Evolutionary conservation across 2,888 invertebrate species (phyloP).

Genomic region (Hirtodrosophila confusa): DNA sequence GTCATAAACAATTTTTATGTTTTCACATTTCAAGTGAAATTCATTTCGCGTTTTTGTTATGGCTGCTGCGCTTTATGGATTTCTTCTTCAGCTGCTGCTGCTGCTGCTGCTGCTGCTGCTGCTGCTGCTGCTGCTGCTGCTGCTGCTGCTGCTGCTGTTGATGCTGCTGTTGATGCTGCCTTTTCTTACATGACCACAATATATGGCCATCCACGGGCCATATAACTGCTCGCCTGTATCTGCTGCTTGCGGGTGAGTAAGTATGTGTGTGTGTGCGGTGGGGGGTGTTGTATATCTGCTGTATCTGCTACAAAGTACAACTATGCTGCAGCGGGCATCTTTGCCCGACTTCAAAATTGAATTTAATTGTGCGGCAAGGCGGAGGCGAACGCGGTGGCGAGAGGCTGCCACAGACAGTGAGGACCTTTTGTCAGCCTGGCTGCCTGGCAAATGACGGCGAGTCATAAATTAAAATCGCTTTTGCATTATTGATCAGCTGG

Average conservation of each 20-base stretch:
- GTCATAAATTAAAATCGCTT: conserved; percentile 29
- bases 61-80: conserved; percentile 75
- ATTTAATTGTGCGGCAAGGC: conserved; percentile 43
- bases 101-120: conserved; percentile 44
- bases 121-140: conserved; percentile 59
- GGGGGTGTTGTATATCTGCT: conserved; percentile 9
- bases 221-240: conserved; percentile 37
- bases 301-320: conserved; percentile 46
- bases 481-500: conserved; percentile 26
- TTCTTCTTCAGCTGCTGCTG: conserved; percentile 47
- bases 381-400: background rate
- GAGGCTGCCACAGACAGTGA: conserved; percentile 10
- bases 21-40: conserved; percentile 79
- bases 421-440: conserved; percentile 16
- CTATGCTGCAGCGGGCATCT: conserved; percentile 21
- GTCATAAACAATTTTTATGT: conserved; percentile 78
- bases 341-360: conserved; percentile 41
- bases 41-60: conserved; percentile 79
- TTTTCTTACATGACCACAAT: conserved; percentile 61
- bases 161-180: conserved; percentile 20
- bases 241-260: conserved; percentile 12
- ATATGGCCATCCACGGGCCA: conserved; percentile 48
- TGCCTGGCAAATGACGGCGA: conserved; percentile 26
- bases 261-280: conserved; percentile 5
- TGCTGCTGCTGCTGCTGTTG: conserved; percentile 17